Base-by-base conservation (phyloP, 2,797 vertebrate genomes). In the Nannoperca obscura region DNA sequence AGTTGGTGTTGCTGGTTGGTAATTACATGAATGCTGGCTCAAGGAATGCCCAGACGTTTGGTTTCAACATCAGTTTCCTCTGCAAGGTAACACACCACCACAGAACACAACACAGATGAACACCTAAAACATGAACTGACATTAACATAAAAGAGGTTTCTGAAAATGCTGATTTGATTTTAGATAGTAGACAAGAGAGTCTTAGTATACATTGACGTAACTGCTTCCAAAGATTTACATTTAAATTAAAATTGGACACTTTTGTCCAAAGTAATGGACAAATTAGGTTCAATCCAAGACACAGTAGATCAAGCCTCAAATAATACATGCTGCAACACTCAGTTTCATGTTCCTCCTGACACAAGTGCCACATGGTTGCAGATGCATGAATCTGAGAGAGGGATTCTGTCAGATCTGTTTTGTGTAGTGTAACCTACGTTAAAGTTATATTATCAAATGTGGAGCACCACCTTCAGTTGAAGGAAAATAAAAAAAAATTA, bases 21-120 rank as follows among this genome's bases (percentile, higher is more conserved):
- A 99, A 99, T 91, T 99, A 97, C 94, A 99, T 99, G 98, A 99
- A 99, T 44, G 95, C 98, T 0, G 98, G 98, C 76, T 99, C 98
- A 12, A 96, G 98, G 88, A 99, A 99, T 0, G 98, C 98, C 9
- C 98, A 99, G 32, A 98, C 97, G 0, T 96, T 99, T 4, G 98
- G 98, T 20, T 99, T 99, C 94, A 98, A 98, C 88, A 83, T 99
- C 93, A 97, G 86, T 88, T 99, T 99, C 82, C 97, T 99, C 49
- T 97, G 95, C 95, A 99, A 99, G 98, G 98, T 99, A 95, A 80
- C 11, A 20, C 42, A 11, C 15, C 17, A 9, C 15, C 14, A 13
- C 22, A 20, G 11, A 14, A 36, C 19, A 57, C 34, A 17, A 20
- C 47, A 58, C 44, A 58, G 7, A 58, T 47, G 0, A 40, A 49